phyloP scores from a whole-genome alignment of 2,888 invertebrate genomes.

The Syrista parreyssii region DNA sequence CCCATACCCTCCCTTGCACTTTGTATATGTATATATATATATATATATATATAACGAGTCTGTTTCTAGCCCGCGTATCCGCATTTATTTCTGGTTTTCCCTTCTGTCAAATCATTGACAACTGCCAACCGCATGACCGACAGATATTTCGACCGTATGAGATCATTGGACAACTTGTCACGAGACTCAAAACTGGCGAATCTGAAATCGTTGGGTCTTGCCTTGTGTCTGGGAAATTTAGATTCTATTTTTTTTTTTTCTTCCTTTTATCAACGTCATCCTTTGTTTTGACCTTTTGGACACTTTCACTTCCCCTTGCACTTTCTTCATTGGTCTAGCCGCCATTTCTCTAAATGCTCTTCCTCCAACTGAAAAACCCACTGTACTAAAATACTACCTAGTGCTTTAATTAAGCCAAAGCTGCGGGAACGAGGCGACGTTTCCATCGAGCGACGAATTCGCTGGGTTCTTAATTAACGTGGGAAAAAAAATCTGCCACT shows the following conservation, averaged over 20 bases:
- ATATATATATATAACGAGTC: not conserved
- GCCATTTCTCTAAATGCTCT: not conserved
- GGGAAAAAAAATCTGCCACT: not conserved
- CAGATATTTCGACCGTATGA: not conserved
- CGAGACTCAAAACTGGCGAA: not conserved
- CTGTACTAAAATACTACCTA: not conserved
- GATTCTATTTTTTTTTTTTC: not conserved
- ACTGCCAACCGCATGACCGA: not conserved
- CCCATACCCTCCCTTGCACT: slow-evolving; percentile 13
- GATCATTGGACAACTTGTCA: not conserved
- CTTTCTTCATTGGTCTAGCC: not conserved
- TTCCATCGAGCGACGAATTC: not conserved
- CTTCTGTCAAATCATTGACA: not conserved
- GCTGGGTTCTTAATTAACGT: not conserved
- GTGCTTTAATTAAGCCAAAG: not conserved
- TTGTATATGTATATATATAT: too few species aligned
- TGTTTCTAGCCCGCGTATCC: not conserved
- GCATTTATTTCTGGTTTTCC: not conserved
- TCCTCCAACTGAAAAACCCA: not conserved
- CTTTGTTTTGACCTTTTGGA: not conserved
- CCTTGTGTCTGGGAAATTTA: not conserved
- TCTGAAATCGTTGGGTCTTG: not conserved
- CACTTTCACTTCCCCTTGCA: not conserved
- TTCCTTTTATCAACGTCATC: not conserved
- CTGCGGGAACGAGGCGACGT: not conserved